Evolutionary conservation across 1,140 invertebrate genomes (phyloP), one percentile per base, ranked within the genome.

Genomic region (Drosophila nasuta): DNA sequence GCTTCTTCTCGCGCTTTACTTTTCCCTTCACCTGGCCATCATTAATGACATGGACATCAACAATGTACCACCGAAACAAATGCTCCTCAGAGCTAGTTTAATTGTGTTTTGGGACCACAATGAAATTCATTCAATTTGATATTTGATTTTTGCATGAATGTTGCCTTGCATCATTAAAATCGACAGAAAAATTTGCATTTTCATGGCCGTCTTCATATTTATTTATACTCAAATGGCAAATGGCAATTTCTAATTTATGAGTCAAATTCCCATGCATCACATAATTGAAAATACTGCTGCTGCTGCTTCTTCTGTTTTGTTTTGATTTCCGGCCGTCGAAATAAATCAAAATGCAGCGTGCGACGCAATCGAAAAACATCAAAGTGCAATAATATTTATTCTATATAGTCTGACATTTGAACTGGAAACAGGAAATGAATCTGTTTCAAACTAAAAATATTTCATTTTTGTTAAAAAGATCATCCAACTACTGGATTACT

Each of bases 381-480:
- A 88, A 88, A 89, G 85, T 64, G 54, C 46, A 56, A 43, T 17
- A 45, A 43, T 43, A 43, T 71, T 56, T 54, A 56, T 20, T 72
- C 35, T 60, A 35, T 13, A 38, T 38, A 43, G n/a, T 43, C 11
- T 75, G 71, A 86, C 69, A 88, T 88, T 88, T 75, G 69, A 88
- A 70, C 73, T 58, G 76, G 8, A 35, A 71, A 71, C 60, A 75
- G 83, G 83, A 88, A 88, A 72, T 88, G 78, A 75, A 54, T 71
- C 66, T 75, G 46, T 25, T 25, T 43, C 38, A 51, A 25, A 64
- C 35, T 68, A 66, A 62, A 52, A 43, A 71, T 65, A 17, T 25
- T 25, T 25, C 20, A 48, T 20, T 15, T 7, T 48, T 48, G 13
- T 5, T 2, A 35, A 46, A 35, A 38, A 35, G 28, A n/a, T n/a